A percentile compares a stretch with the other conserved stretches of the same genome.
These are phyloP conservation scores for Phenganax stokvisi DNA, from an alignment of 92 coral and sea anemone species.

Conservation along the genomic window DNA sequence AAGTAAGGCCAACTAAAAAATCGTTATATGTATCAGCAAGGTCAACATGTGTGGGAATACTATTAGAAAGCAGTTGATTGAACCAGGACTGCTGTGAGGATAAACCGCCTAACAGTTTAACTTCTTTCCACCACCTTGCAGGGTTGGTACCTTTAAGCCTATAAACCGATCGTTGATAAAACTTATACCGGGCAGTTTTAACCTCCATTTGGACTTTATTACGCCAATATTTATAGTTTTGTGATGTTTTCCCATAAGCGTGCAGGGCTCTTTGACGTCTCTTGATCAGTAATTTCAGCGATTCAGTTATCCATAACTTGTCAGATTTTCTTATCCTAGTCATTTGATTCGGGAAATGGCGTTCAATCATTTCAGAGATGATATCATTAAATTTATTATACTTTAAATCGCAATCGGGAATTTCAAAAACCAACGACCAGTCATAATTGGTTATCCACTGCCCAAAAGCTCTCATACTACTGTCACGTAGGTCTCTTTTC, in stretches of 20 bases:
- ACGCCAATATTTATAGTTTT: slow-evolving; percentile 12
- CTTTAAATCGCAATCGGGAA: no score
- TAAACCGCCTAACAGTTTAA: background rate
- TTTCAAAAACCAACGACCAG: no score
- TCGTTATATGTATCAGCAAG: slow-evolving; percentile 6
- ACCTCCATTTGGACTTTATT: slow-evolving; percentile 2
- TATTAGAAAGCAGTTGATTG: background rate
- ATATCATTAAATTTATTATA: no score
- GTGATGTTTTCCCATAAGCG: background rate
- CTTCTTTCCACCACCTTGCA: slow-evolving; percentile 7
- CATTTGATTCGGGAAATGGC: no score
- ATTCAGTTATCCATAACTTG: no score
- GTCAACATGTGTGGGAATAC: background rate
- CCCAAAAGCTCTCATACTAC: no score
- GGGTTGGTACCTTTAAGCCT: background rate
- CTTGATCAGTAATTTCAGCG: background rate
- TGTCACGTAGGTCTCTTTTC: no score
- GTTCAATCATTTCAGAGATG: no score
- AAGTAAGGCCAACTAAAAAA: slow-evolving; percentile 8
- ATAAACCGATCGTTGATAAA: background rate
- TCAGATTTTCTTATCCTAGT: no score
- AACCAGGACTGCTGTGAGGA: background rate
- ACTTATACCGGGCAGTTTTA: slow-evolving; percentile 1
- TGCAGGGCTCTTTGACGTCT: background rate
- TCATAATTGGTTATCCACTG: no score